phyloP scores from a whole-genome alignment of 2,113 vertebrate species.

The Varanus komodoensis region DNA sequence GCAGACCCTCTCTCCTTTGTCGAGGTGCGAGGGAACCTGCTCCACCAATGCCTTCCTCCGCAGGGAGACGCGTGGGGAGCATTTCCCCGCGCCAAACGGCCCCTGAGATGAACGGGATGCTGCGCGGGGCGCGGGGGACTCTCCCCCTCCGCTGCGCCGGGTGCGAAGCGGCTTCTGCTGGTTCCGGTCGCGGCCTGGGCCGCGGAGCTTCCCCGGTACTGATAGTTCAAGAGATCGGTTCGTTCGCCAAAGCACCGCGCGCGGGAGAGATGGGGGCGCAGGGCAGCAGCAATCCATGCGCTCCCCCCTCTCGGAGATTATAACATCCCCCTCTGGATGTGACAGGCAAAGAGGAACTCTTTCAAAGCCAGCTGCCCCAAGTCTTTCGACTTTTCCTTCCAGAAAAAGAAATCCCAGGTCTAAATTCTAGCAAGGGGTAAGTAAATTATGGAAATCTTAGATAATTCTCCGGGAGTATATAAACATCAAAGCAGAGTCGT shows the following conservation, averaged over 20 bases:
- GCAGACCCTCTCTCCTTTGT: no score
- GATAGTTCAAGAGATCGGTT: conserved; percentile 1
- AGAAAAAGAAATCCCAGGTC: conserved; percentile 72
- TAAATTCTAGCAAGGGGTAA: conserved; percentile 70
- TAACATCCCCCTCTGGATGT: conserved; percentile 59
- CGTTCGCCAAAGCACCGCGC: conserved; percentile 43
- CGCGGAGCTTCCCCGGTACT: not conserved
- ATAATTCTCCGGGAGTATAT: conserved; percentile 73
- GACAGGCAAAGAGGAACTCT: conserved; percentile 61
- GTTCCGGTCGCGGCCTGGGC: not conserved
- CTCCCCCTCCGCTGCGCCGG: no score
- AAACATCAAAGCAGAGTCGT: conserved; percentile 78
- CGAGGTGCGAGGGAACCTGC: no score
- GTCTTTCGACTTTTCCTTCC: conserved; percentile 73
- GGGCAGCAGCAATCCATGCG: not conserved
- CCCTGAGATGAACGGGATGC: no score
- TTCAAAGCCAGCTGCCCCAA: conserved; percentile 71
- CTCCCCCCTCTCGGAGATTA: conserved; percentile 44
- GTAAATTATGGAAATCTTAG: conserved; percentile 77
- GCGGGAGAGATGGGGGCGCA: not conserved
- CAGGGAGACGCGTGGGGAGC: not conserved
- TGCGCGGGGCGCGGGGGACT: no score
- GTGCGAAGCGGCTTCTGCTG: no score
- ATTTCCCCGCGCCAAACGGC: not conserved
- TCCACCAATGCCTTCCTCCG: no score